phyloP scores from a whole-genome alignment of 1,140 invertebrate species.

The Drosophila prosaltans region DNA sequence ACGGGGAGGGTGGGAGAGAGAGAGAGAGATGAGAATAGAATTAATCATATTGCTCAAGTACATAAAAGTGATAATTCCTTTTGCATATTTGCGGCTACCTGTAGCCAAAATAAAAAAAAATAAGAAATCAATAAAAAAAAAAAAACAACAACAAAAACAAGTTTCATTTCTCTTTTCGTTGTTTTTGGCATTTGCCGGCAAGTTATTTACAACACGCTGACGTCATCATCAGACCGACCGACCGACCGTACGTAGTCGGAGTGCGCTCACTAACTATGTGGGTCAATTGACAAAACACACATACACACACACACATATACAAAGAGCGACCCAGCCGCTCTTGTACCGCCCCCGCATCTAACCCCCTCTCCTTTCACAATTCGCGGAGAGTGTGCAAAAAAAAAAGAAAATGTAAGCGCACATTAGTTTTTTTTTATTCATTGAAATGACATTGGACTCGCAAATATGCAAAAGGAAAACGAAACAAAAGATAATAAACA shows the following conservation, averaged over 20 bases:
- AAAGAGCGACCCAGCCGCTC: conserved; percentile 20
- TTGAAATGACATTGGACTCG: conserved; percentile 73
- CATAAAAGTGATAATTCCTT: conserved; percentile 19
- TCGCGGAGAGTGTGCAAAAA: conserved; percentile 55
- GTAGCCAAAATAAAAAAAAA: conserved; percentile 38
- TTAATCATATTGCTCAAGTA: neutral
- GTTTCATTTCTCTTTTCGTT: conserved; percentile 17
- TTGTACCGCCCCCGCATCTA: conserved; percentile 10
- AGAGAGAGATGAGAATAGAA: neutral
- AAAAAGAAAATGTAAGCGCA: conserved; percentile 67
- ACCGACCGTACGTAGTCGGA: conserved; percentile 26
- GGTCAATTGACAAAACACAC: conserved; percentile 70
- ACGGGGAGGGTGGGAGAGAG: neutral
- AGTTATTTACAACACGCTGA: conserved; percentile 51
- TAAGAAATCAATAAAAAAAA: conserved; percentile 25
- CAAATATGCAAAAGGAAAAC: conserved; percentile 27
- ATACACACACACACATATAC: conserved; percentile 10
- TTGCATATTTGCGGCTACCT: conserved; percentile 50
- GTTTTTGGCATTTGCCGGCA: conserved; percentile 65
- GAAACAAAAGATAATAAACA: conserved; percentile 44
- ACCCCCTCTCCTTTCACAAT: conserved; percentile 29
- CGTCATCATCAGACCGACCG: conserved; percentile 53
- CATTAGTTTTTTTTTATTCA: conserved; percentile 58
- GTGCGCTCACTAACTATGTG: conserved; percentile 53
- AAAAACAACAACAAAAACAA: conserved; percentile 38